phyloP scores from a whole-genome alignment of 2,888 invertebrate species.

The Ceratothoa steindachneri region DNA sequence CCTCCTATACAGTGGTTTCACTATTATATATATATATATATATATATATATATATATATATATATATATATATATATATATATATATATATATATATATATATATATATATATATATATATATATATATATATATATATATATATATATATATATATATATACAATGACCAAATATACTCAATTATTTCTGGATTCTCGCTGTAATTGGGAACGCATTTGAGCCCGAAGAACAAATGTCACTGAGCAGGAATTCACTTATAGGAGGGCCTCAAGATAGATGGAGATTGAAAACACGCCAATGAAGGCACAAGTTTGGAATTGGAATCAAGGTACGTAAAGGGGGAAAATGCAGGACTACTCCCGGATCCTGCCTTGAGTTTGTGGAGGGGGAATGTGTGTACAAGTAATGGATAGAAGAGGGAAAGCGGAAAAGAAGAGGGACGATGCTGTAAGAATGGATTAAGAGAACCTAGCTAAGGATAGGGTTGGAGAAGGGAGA shows the following conservation, averaged over 20 bases:
- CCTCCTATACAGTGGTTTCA: too few species aligned
- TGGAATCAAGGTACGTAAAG: constrained; percentile 1
- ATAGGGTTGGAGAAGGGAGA: not conserved
- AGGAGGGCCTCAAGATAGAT: constrained; percentile 26
- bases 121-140: constrained; percentile 19
- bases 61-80: constrained; percentile 21
- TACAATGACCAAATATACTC: not conserved
- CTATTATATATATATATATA: too few species aligned
- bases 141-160: constrained; percentile 15
- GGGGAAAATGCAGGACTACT: not conserved
- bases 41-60: too few species aligned
- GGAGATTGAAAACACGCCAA: constrained; percentile 27
- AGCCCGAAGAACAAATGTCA: constrained; percentile 39
- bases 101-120: too few species aligned
- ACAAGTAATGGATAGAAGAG: not conserved
- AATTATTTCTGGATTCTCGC: constrained; percentile 38
- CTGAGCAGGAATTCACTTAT: constrained; percentile 37
- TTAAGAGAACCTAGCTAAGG: not conserved
- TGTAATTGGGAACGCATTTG: constrained; percentile 36
- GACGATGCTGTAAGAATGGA: not conserved
- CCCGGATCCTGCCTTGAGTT: not conserved
- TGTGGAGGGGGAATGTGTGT: not conserved
- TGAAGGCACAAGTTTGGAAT: constrained; percentile 11
- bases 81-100: constrained; percentile 21
- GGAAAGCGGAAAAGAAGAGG: not conserved